Base-by-base conservation (phyloP, 1,140 invertebrate species). In the Coboldia fuscipes region DNA sequence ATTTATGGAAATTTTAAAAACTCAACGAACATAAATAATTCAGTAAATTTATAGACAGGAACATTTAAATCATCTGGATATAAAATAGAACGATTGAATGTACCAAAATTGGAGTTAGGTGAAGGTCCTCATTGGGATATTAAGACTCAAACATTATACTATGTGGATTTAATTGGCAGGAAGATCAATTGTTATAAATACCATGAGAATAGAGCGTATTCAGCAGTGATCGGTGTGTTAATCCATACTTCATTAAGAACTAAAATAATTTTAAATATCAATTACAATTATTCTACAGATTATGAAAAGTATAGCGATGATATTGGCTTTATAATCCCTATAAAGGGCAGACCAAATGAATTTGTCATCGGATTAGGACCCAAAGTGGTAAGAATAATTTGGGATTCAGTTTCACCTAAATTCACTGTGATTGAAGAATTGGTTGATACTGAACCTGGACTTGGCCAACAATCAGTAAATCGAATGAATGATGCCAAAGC, bases 401-500 rank as follows among this genome's bases (percentile, higher is more conserved):
- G 71, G 70, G 48, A 68, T 38, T 59, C 58, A 5, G 35, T 42
- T 3, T 38, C 49, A 3, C 41, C 45, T 15, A 48, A 50, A 3
- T 38, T 46, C 10, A 31, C 57, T 20, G 43, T 48, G 22, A 50
- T 45, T 22, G 24, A 27, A 13, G 23, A 54, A 15, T 49, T 61
- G 17, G 51, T 26, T 24, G 35, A 18, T 17, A 45, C 47, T 4
- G 57, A 57, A 4, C 59, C 72, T 0, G 65, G 72, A 3, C 30
- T 39, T 2, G 47, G 61, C 23, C 50, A 54, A 27, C 47, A n/a
- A n/a, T n/a, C 49, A 2, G 48, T 47, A 0, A 74, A 63, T 36
- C 56, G 71, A 40, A 65, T 72, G 37, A 80, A 80, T 45, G 75
- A 80, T 56, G 77, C 65, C 2, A 82, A 80, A 55, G 72, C 66